These are phyloP conservation scores for Trachymyrmex cornetzi DNA, from an alignment of 1,140 invertebrate species.

Conservation along the genomic window DNA sequence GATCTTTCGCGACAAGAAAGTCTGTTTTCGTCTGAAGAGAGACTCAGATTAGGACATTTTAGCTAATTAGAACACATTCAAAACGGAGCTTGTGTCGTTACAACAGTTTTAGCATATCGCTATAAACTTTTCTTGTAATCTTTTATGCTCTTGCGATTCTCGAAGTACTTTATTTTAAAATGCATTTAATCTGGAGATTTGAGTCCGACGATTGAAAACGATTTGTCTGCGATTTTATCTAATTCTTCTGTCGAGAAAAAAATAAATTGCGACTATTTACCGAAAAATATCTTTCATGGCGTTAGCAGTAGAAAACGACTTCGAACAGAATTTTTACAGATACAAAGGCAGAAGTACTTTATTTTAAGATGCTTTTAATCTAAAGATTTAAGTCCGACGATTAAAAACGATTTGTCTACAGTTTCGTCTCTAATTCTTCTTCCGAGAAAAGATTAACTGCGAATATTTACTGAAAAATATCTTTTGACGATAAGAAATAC, in stretches of 20 bases:
- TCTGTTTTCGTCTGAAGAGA: background rate
- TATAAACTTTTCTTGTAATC: background rate
- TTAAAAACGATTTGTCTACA: background rate
- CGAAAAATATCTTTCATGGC: background rate
- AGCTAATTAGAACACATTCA: slow-evolving; percentile 35
- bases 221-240: background rate
- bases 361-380: slow-evolving; percentile 17
- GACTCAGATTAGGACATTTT: background rate
- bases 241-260: background rate
- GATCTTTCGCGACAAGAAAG: background rate
- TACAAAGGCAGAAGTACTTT: background rate
- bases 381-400: background rate
- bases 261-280: background rate
- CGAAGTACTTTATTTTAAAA: background rate
- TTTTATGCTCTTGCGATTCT: background rate
- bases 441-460: background rate
- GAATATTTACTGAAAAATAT: background rate
- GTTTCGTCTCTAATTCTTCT: background rate
- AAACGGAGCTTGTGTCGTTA: background rate
- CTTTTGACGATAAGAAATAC: background rate
- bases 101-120: background rate
- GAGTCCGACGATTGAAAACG: background rate
- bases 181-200: background rate
- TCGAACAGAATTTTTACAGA: background rate
- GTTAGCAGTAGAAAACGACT: background rate